A percentile compares a stretch with the other conserved stretches of the same genome.
Evolutionary conservation across 2,888 invertebrate genomes (phyloP).

Genomic region (Eueremaeus valkanovi): DNA sequence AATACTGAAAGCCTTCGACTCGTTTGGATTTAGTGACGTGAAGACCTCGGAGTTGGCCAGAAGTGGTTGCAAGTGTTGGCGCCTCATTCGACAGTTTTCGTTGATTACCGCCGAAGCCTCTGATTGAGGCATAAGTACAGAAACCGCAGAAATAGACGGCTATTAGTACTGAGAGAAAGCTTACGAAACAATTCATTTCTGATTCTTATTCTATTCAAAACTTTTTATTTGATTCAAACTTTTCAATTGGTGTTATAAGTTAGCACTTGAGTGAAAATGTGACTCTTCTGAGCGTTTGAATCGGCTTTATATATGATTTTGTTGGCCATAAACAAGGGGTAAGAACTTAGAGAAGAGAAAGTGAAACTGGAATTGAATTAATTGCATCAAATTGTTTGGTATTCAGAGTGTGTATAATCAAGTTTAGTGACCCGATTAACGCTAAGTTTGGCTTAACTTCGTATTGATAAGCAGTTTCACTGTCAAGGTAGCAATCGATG

Average conservation of each 20-base stretch:
- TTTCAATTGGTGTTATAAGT: background rate
- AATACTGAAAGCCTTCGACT: constrained; percentile 44
- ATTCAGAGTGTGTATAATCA: constrained; percentile 15
- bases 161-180: background rate
- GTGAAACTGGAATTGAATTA: constrained; percentile 20
- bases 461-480: constrained; percentile 28
- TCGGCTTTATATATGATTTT: background rate
- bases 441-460: background rate
- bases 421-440: constrained; percentile 35
- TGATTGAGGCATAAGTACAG: background rate
- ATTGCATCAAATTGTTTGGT: constrained; percentile 29
- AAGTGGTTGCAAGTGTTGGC: constrained; percentile 40
- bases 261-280: constrained; percentile 1
- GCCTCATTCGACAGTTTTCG: background rate
- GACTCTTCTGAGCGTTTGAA: background rate
- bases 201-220: background rate
- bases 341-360: background rate
- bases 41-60: constrained; percentile 42
- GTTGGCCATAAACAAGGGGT: constrained; percentile 10
- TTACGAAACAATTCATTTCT: background rate
- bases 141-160: background rate
- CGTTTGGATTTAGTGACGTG: background rate
- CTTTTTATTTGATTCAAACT: background rate
- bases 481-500: constrained; percentile 19
- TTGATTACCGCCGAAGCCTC: background rate